Evolutionary conservation across 1,140 invertebrate species (phyloP).

Genomic region (Caenorhabditis brenneri): DNA sequence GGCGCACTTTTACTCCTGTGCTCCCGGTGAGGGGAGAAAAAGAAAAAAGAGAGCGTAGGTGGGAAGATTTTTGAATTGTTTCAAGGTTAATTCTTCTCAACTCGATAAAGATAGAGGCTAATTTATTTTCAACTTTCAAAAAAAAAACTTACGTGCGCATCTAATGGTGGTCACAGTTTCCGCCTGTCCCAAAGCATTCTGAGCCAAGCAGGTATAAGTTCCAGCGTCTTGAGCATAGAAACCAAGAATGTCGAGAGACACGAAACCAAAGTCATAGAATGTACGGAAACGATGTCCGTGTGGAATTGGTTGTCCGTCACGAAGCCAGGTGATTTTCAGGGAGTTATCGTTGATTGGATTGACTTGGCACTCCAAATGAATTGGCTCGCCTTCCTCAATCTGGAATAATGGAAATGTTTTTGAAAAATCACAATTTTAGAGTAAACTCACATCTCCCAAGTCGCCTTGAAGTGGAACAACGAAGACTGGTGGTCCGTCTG

Average conservation of each 20-base stretch:
- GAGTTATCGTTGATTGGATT: constrained; percentile 93
- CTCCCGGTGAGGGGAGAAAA: too few relatives aligned
- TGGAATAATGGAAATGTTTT: too few relatives aligned
- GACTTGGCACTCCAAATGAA: constrained; percentile 91
- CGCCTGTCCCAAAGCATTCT: constrained; percentile 88
- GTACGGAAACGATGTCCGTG: constrained; percentile 83
- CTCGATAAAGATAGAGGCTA: too few relatives aligned
- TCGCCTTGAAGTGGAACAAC: constrained; percentile 63
- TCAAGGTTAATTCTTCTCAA: too few relatives aligned
- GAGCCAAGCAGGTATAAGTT: constrained; percentile 87
- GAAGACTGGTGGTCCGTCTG: constrained; percentile 62
- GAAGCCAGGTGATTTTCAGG: constrained; percentile 90
- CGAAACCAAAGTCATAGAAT: constrained; percentile 91
- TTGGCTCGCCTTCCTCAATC: constrained; percentile 82
- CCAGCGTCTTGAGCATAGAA: constrained; percentile 86
- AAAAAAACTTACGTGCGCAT: constrained; percentile 66
- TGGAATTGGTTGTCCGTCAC: constrained; percentile 65
- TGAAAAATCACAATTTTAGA: not conserved
- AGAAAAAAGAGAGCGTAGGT: not conserved
- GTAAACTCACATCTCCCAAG: constrained; percentile 59
- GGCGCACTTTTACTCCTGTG: too few relatives aligned
- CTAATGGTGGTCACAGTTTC: constrained; percentile 74
- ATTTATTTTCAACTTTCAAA: too few relatives aligned
- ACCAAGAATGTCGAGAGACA: constrained; percentile 87
- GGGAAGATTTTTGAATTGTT: not conserved